Conservation (phyloP, 2,888 invertebrate species). For the Tortricodes alternella region DNA sequence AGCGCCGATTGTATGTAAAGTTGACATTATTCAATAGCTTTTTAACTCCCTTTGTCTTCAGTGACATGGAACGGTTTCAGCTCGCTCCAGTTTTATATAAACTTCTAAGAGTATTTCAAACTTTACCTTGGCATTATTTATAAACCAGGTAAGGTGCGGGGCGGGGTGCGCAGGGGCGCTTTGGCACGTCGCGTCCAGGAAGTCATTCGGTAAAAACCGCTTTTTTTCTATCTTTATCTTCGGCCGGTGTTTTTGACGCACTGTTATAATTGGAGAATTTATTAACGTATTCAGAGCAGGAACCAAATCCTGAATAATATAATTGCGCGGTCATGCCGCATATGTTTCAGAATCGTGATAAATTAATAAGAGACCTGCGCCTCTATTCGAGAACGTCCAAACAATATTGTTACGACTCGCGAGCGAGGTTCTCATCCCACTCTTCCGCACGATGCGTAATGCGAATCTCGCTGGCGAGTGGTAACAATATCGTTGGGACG, state of each 20-base stretch:
- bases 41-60: constrained; percentile 13
- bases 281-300: too few relatives aligned
- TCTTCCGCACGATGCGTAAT: too few relatives aligned
- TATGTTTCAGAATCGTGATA: constrained; percentile 2
- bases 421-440: too few relatives aligned
- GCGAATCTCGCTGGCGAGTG: too few relatives aligned
- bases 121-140: constrained; percentile 87
- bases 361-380: too few relatives aligned
- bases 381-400: too few relatives aligned
- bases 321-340: background rate
- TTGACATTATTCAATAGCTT: constrained; percentile 3
- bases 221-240: constrained; percentile 87
- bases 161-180: constrained; percentile 88
- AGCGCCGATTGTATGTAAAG: too few relatives aligned
- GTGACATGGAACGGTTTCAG: constrained; percentile 17
- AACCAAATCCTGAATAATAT: background rate
- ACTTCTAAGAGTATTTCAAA: constrained; percentile 6
- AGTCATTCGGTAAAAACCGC: constrained; percentile 85
- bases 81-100: constrained; percentile 13
- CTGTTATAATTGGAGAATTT: constrained; percentile 66
- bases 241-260: constrained; percentile 87
- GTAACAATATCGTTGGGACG: too few relatives aligned
- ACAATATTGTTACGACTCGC: too few relatives aligned
- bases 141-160: constrained; percentile 90
- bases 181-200: constrained; percentile 88